Percentiles rank a stretch among this genome's conserved stretches.
These are phyloP conservation scores for Erethizon dorsatum DNA, from an alignment of 2,797 vertebrate species.

Conservation along the genomic window DNA sequence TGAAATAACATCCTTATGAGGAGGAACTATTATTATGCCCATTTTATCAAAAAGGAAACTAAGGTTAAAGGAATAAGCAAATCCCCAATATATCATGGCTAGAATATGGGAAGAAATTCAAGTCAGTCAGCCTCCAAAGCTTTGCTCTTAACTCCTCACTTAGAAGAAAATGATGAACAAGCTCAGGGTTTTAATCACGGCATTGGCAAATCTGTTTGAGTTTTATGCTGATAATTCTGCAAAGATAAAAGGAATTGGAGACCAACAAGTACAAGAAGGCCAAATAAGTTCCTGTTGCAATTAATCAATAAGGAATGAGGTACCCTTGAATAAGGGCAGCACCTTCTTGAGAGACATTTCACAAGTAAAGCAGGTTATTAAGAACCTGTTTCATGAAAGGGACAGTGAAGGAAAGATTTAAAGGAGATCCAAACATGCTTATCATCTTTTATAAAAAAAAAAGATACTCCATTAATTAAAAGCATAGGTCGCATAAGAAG, in stretches of 20 bases:
- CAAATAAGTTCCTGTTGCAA: constrained; percentile 61
- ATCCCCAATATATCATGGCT: neutral
- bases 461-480: neutral
- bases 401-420: neutral
- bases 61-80: constrained; percentile 43
- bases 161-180: neutral
- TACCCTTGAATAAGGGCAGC: neutral
- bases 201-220: constrained; percentile 15
- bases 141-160: constrained; percentile 31
- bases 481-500: neutral
- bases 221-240: constrained; percentile 54
- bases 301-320: constrained; percentile 12
- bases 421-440: neutral
- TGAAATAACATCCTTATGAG: constrained; percentile 12
- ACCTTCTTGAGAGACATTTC: neutral
- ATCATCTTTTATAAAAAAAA: constrained; percentile 57
- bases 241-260: constrained; percentile 20
- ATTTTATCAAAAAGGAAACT: constrained; percentile 46
- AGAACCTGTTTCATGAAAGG: neutral
- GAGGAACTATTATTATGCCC: constrained; percentile 48
- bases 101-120: constrained; percentile 47
- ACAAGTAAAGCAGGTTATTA: constrained; percentile 11
- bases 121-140: neutral
- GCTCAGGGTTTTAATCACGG: neutral
- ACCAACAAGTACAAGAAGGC: constrained; percentile 21